A percentile compares a stretch with the other conserved stretches of the same genome.
Evolutionary conservation across 2,113 vertebrate genomes (phyloP).

Genomic region (Vulpes lagopus): DNA sequence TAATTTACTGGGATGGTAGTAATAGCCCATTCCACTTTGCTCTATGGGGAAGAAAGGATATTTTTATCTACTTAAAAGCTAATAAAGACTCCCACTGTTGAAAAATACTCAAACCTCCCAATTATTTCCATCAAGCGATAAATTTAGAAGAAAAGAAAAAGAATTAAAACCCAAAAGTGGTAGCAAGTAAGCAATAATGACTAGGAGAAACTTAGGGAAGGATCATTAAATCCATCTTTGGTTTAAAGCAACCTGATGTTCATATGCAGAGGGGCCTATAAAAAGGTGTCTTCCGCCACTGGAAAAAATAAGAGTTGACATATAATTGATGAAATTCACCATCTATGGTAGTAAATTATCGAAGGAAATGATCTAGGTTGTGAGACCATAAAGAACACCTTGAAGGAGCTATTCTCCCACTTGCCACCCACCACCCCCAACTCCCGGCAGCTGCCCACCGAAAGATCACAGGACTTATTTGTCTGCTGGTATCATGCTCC

Average conservation of each 20-base stretch:
- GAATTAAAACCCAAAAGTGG: conserved; percentile 22
- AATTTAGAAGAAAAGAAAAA: conserved; percentile 64
- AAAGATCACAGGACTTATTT: neutral
- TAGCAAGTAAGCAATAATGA: conserved; percentile 43
- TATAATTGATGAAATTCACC: neutral
- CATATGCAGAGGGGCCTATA: neutral
- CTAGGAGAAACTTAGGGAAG: conserved; percentile 44
- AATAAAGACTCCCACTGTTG: conserved; percentile 64
- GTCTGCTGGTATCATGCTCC: accelerated
- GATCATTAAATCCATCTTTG: conserved; percentile 52
- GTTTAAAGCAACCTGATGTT: conserved; percentile 47
- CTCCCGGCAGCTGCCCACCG: neutral
- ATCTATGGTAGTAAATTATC: neutral
- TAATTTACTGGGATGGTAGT: conserved; percentile 74
- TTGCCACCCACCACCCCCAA: accelerated
- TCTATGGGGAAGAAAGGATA: conserved; percentile 66
- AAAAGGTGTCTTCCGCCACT: neutral
- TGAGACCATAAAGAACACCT: neutral
- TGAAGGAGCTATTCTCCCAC: neutral
- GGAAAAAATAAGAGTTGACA: neutral
- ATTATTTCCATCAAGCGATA: conserved; percentile 70
- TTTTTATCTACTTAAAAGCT: conserved; percentile 79
- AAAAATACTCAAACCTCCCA: conserved; percentile 73
- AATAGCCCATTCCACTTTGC: conserved; percentile 74
- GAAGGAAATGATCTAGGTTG: neutral